phyloP scores from a whole-genome alignment of 2,888 invertebrate species.

The Eupithecia centaureata region DNA sequence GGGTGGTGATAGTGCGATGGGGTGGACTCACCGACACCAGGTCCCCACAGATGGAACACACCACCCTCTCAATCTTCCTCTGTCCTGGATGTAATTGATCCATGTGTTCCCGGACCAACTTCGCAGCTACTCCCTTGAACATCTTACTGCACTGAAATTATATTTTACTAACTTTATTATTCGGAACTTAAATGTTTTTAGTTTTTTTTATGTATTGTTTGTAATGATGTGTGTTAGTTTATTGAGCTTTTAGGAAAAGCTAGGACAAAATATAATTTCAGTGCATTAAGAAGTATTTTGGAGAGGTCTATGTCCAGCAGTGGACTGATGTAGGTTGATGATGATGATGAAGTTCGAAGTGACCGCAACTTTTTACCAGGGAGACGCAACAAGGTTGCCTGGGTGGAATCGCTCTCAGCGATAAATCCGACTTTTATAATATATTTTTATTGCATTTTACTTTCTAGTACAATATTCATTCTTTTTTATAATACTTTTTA shows the following conservation, averaged over 20 bases:
- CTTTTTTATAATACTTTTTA: no score
- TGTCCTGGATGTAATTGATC: neutral
- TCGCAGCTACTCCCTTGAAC: conserved; percentile 28
- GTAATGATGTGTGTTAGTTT: neutral
- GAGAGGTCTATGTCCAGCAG: no score
- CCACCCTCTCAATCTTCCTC: neutral
- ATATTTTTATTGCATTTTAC: no score
- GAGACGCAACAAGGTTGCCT: no score
- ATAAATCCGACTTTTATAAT: no score
- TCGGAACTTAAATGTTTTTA: neutral
- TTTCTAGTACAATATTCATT: no score
- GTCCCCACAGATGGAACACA: conserved; percentile 30
- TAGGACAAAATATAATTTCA: conserved; percentile 9
- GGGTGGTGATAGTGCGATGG: no score
- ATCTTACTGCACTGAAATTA: conserved; percentile 14
- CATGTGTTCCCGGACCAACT: neutral
- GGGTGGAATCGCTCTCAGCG: no score
- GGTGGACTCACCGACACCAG: conserved; percentile 5
- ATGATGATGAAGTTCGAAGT: no score
- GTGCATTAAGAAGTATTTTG: conserved; percentile 10
- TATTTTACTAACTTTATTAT: conserved; percentile 7
- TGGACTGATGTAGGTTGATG: no score
- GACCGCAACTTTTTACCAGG: no score
- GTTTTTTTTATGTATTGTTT: no score
- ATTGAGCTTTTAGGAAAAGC: neutral